phyloP scores from a whole-genome alignment of 1,140 invertebrate species.

The Gyrodactylus salaris region DNA sequence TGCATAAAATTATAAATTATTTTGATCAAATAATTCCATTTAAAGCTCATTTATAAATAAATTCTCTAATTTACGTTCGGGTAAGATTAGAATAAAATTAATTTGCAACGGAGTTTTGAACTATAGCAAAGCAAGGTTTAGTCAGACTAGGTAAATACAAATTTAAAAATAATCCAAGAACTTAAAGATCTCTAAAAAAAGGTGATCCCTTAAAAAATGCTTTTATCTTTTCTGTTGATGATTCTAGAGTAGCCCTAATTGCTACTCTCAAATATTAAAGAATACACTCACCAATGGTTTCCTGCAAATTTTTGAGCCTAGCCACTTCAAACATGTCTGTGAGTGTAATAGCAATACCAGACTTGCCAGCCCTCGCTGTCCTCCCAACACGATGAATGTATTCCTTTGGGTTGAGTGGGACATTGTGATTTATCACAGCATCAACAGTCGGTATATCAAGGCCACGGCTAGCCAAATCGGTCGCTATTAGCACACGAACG shows the following conservation, averaged over 20 bases:
- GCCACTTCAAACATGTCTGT: constrained; percentile 23
- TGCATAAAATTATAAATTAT: background rate
- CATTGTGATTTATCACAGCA: constrained; percentile 22
- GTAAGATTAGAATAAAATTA: background rate
- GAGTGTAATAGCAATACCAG: constrained; percentile 38
- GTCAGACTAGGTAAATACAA: background rate
- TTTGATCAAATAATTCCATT: background rate
- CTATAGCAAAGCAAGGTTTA: background rate
- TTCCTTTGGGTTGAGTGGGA: constrained; percentile 18
- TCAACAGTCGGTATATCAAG: constrained; percentile 21
- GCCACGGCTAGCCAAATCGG: constrained; percentile 20
- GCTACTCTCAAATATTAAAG: background rate
- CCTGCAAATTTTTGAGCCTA: background rate
- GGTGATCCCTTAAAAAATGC: background rate
- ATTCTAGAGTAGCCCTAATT: background rate
- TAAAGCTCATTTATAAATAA: background rate
- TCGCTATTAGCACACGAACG: constrained; percentile 18
- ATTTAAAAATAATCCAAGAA: background rate
- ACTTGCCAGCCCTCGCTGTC: constrained; percentile 20
- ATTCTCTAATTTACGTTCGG: too few relatives aligned
- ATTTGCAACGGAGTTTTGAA: background rate
- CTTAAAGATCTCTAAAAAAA: background rate
- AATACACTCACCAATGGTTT: background rate
- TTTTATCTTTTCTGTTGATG: background rate
- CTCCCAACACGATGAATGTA: constrained; percentile 21